Conservation (phyloP, 2,113 vertebrate species). For the Albula glossodonta region DNA sequence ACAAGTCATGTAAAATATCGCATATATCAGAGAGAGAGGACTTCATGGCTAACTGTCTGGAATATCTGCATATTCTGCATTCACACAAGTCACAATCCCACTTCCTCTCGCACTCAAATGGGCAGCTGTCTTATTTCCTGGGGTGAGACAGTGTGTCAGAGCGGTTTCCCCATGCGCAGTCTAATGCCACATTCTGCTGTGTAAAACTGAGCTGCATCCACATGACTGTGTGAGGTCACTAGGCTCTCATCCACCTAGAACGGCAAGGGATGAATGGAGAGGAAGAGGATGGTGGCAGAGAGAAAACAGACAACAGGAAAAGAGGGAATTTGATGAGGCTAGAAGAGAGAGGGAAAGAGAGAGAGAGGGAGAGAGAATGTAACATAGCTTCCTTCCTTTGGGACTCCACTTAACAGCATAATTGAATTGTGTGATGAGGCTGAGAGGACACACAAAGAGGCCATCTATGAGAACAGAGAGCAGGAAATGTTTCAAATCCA, state of each 20-base stretch:
- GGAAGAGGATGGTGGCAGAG: constrained; percentile 9
- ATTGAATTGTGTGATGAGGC: constrained; percentile 25
- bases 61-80: not conserved
- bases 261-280: constrained; percentile 6
- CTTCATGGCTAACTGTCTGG: not conserved
- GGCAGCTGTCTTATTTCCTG: not conserved
- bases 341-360: not conserved
- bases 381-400: not conserved
- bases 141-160: not conserved
- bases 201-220: not conserved
- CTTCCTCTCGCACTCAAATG: not conserved
- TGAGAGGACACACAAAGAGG: not conserved
- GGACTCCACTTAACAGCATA: constrained; percentile 16
- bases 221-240: not conserved
- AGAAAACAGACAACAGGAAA: constrained; percentile 28
- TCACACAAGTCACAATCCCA: not conserved
- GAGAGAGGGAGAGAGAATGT: not conserved
- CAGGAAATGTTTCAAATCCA: not conserved
- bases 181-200: not conserved
- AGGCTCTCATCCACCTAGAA: not conserved
- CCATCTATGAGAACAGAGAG: not conserved
- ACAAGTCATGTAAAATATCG: not conserved
- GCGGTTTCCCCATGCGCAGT: not conserved
- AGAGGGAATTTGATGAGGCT: constrained; percentile 16
- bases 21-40: not conserved